Evolutionary conservation across 2,797 vertebrate genomes (phyloP).

Genomic region (Arrhamphus sclerolepis): DNA sequence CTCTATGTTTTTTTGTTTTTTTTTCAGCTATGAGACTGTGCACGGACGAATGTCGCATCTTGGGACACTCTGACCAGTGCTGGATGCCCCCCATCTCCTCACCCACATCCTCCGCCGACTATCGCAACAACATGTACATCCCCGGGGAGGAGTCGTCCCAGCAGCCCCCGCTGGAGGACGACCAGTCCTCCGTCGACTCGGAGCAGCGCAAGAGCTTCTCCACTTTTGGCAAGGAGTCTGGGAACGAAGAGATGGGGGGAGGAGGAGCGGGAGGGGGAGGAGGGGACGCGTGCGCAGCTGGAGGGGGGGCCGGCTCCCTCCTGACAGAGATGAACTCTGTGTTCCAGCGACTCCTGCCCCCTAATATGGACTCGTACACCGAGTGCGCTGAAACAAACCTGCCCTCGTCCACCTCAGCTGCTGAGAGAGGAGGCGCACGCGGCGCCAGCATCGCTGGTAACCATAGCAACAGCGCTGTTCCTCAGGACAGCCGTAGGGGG

Average conservation of each 20-base stretch:
- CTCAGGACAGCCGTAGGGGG: slow-evolving; percentile 86
- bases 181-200: slow-evolving; percentile 80
- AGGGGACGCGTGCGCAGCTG: slow-evolving; percentile 58
- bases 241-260: slow-evolving; percentile 70
- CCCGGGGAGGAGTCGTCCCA: slow-evolving; percentile 90
- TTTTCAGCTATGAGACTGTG: slow-evolving; percentile 91
- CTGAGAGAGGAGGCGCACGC: slow-evolving; percentile 60
- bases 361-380: slow-evolving; percentile 84
- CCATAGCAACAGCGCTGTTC: slow-evolving; percentile 63
- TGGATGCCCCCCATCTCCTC: slow-evolving; percentile 96
- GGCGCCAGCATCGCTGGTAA: slow-evolving; percentile 46
- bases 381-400: slow-evolving; percentile 85
- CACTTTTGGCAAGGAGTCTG: slow-evolving; percentile 93
- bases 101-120: slow-evolving; percentile 88
- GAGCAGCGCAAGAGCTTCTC: slow-evolving; percentile 92
- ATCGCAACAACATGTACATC: slow-evolving; percentile 96
- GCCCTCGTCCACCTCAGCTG: slow-evolving; percentile 64
- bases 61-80: slow-evolving; percentile 98
- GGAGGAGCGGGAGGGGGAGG: slow-evolving; percentile 74
- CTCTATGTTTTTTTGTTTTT: background rate
- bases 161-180: slow-evolving; percentile 82
- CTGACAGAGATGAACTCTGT: slow-evolving; percentile 97
- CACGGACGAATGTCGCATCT: slow-evolving; percentile 94
- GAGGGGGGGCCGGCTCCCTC: slow-evolving; percentile 86
- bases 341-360: slow-evolving; percentile 92